Evolutionary conservation across 1,140 invertebrate genomes (phyloP).

Genomic region (Drosophila guanche): DNA sequence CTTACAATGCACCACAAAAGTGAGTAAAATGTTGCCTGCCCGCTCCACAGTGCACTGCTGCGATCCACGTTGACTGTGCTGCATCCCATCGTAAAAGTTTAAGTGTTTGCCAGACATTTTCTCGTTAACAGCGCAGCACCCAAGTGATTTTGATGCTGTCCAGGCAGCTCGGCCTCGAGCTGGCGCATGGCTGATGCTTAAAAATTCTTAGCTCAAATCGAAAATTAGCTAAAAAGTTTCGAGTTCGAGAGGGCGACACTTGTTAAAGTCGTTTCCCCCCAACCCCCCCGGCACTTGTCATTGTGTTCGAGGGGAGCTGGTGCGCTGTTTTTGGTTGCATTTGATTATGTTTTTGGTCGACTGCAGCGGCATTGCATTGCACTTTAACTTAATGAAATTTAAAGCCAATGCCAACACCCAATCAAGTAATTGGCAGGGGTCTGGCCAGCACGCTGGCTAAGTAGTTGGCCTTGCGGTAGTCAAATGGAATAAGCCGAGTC

Average conservation of each 20-base stretch:
- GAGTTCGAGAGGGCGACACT: slow-evolving; percentile 53
- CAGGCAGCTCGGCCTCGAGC: slow-evolving; percentile 30
- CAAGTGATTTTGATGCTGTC: slow-evolving; percentile 71
- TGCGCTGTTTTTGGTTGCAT: slow-evolving; percentile 7
- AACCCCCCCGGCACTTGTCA: slow-evolving; percentile 11
- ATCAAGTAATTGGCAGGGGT: slow-evolving; percentile 48
- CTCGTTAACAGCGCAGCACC: slow-evolving; percentile 70
- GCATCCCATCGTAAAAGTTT: slow-evolving; percentile 76
- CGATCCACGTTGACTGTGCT: slow-evolving; percentile 24
- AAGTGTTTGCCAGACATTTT: slow-evolving; percentile 80
- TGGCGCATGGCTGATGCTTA: slow-evolving; percentile 38
- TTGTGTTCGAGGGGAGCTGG: too few relatives aligned
- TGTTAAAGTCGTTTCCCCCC: slow-evolving; percentile 50
- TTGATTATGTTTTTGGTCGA: slow-evolving; percentile 25
- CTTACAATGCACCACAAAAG: not conserved
- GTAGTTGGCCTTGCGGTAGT: slow-evolving; percentile 47
- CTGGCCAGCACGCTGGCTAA: slow-evolving; percentile 19
- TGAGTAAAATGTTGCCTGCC: not conserved
- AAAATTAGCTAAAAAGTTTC: slow-evolving; percentile 77
- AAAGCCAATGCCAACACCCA: slow-evolving; percentile 42
- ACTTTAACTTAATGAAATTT: slow-evolving; percentile 72
- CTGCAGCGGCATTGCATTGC: slow-evolving; percentile 41
- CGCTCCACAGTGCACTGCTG: slow-evolving; percentile 18
- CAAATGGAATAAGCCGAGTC: slow-evolving; percentile 52
- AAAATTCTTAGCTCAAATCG: slow-evolving; percentile 74